Conservation (phyloP, 2,888 invertebrate species). For the Eutolmus rufibarbis region DNA sequence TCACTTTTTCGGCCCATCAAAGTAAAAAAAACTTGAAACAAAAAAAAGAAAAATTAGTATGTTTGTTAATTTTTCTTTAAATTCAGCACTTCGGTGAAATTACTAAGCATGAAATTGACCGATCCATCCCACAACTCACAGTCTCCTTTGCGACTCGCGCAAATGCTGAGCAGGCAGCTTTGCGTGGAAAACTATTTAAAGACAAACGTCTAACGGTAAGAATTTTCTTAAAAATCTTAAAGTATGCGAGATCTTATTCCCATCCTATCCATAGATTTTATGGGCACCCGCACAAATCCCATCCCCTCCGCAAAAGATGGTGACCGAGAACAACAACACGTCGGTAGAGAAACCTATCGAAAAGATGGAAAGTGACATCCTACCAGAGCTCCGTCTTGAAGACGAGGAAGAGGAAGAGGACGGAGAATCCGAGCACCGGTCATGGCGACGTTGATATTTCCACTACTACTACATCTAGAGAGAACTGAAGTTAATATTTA, state of each 20-base stretch:
- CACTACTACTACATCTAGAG: constrained; percentile 8
- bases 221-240: neutral
- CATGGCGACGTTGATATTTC: constrained; percentile 84
- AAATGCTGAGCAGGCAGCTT: constrained; percentile 62
- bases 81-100: constrained; percentile 86
- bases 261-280: constrained; percentile 40
- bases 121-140: constrained; percentile 70
- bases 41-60: neutral
- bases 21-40: neutral
- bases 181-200: constrained; percentile 67
- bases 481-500: constrained; percentile 34
- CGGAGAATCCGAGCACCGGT: constrained; percentile 81
- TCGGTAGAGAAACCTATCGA: constrained; percentile 51
- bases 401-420: constrained; percentile 89
- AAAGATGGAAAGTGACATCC: constrained; percentile 59
- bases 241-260: neutral
- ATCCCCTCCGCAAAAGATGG: neutral
- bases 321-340: constrained; percentile 38
- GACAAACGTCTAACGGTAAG: constrained; percentile 77
- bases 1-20: neutral
- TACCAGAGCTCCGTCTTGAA: constrained; percentile 75
- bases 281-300: constrained; percentile 44
- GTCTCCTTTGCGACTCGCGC: constrained; percentile 61
- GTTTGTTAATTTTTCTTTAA: constrained; percentile 7
- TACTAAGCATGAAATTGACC: constrained; percentile 78